Evolutionary conservation across 1,140 invertebrate genomes (phyloP), one percentile per base, ranked within the genome.

Genomic region (Lasioglossum baleicum): DNA sequence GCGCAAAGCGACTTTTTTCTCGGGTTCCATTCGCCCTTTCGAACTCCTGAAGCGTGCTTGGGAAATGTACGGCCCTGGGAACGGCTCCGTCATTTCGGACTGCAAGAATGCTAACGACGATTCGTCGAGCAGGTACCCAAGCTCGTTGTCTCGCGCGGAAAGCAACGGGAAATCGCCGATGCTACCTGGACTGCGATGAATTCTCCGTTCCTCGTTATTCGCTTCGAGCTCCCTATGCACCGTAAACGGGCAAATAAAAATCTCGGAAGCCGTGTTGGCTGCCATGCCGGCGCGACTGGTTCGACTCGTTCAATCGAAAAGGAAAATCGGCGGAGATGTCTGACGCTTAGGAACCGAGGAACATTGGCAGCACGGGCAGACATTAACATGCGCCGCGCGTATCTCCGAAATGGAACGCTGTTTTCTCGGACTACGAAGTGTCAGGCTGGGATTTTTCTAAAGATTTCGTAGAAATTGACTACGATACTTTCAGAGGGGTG

Each of bases 1-100:
- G 69, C 31, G 60, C 44, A 35, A 81, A 70, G 65, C 61, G 63
- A 67, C 64, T 73, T 70, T 75, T 65, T 83, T 40, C 61, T 35
- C 56, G 7, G 7, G 20, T 20, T 58, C 20, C 20, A 0, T 4
- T 31, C 15, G 7, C 26, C 65, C n/a, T 56, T 17, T 35, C 20
- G 20, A 53, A 42, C 20, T 60, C 61, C 22, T 17, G 61, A 72
- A 71, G 26, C 67, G 61, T 81, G 75, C 67, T 75, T 71, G 75
- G 80, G 75, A 81, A 81, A 81, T 81, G 20, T 78, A 78, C 80
- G 53, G 67, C 58, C 48, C 75, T 77, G 65, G 73, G 78, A 80
- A 80, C 75, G 67, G 66, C 51, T 40, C 71, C 74, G 74, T 76
- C 66, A 77, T 48, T 58, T 81, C 35, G 48, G 17, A 42, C 65